phyloP scores from a whole-genome alignment of 2,797 vertebrate genomes.

The Falco berigora region DNA sequence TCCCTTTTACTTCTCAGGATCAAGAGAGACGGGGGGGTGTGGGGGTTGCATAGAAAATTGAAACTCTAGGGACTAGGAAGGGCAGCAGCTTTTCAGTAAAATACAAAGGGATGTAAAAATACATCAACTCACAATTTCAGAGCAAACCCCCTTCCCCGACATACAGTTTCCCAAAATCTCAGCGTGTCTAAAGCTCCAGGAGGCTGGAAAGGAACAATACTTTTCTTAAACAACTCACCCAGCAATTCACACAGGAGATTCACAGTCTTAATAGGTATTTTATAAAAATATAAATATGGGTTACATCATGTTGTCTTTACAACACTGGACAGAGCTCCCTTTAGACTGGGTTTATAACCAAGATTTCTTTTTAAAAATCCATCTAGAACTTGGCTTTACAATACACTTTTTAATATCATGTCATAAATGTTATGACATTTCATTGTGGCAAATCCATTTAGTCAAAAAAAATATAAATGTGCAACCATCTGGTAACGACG shows the following conservation, averaged over 20 bases:
- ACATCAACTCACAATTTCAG: slow-evolving; percentile 49
- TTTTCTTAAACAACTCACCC: slow-evolving; percentile 54
- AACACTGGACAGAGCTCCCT: slow-evolving; percentile 74
- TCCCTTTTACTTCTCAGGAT: slow-evolving; percentile 74
- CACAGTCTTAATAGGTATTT: slow-evolving; percentile 77
- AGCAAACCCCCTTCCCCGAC: slow-evolving; percentile 49
- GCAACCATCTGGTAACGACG: slow-evolving; percentile 85
- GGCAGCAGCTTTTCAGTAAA: slow-evolving; percentile 67
- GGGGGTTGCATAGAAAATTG: slow-evolving; percentile 74
- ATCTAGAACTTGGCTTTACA: slow-evolving; percentile 74
- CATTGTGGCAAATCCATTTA: slow-evolving; percentile 76
- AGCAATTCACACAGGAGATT: slow-evolving; percentile 68
- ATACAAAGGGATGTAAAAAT: slow-evolving; percentile 61
- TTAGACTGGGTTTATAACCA: slow-evolving; percentile 74
- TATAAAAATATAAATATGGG: slow-evolving; percentile 81
- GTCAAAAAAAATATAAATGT: slow-evolving; percentile 69
- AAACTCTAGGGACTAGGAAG: slow-evolving; percentile 65
- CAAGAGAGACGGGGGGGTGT: slow-evolving; percentile 43
- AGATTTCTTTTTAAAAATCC: slow-evolving; percentile 64
- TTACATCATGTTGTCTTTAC: slow-evolving; percentile 75
- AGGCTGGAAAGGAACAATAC: slow-evolving; percentile 34
- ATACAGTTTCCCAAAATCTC: slow-evolving; percentile 35
- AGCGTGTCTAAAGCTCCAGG: slow-evolving; percentile 18
- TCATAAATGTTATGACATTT: slow-evolving; percentile 99
- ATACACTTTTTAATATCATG: slow-evolving; percentile 76